Base-by-base conservation (phyloP, 2,888 invertebrate genomes). In the Pseudococcus jackbeardsleyi region DNA sequence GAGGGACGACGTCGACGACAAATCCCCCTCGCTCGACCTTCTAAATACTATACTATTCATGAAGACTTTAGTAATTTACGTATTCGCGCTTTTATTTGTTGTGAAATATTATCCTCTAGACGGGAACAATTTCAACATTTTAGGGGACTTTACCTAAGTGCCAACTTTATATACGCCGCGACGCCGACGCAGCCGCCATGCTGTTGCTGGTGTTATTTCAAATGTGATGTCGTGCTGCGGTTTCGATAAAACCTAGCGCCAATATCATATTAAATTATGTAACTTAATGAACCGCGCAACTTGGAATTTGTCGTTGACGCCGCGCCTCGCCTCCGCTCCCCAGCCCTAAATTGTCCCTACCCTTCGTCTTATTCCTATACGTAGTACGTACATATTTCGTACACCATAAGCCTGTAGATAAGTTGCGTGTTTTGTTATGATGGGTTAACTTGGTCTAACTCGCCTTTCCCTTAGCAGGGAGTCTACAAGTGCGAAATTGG, bases 1-100 rank as follows among this genome's bases (percentile, higher is more conserved):
- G 64, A 42, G 64, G 59, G n/a, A n/a, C n/a, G n/a, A n/a, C n/a
- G n/a, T n/a, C n/a, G 64, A 59, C 85, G 85, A 64, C 64, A 17
- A 59, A 59, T 86, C 12, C 85, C 85, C 85, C 85, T 64, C 85
- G 68, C 42, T 86, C 33, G 33, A 64, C 26, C 64, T 68, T 68
- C 85, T 86, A 86, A 86, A 86, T 86, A 68, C 85, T 86, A 59
- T 59, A 86, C 64, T 86, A 86, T 68, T 85, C 84, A 85, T 85
- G 84, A 85, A 85, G 84, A 85, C 50, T 50, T 85, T 54, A 48
- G 84, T 85, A 85, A 85, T 85, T 85, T 85, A 85, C 84, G 84
- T 33, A 54, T 50, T 85, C 84, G n/a, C 46, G 19, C 84, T 85
- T 85, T 85, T 85, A 85, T 85, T 85, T 85, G 84, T 48, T 33